These are phyloP conservation scores for Drosophila bunnanda DNA, from an alignment of 2,888 invertebrate species.

Conservation along the genomic window DNA sequence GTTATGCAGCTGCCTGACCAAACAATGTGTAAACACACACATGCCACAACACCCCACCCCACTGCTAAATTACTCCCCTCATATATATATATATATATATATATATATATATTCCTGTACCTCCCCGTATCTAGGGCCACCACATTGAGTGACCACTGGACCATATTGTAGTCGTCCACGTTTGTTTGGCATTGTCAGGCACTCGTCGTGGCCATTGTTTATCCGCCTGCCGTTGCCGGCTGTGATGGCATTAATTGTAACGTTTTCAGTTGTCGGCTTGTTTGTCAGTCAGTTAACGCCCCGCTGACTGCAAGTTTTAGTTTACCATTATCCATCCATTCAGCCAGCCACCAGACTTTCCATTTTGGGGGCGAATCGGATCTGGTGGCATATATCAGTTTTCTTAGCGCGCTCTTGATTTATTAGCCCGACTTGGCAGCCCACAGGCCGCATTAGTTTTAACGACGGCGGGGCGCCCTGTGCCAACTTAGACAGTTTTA, in stretches of 20 bases:
- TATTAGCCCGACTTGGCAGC: constrained; percentile 53
- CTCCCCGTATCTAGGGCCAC: constrained; percentile 14
- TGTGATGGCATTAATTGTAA: constrained; percentile 77
- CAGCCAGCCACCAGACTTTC: constrained; percentile 6
- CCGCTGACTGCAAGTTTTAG: constrained; percentile 45
- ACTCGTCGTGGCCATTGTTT: constrained; percentile 62
- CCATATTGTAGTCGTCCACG: constrained; percentile 51
- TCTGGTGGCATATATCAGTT: constrained; percentile 56
- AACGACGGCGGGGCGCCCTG: constrained; percentile 38
- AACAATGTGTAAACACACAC: constrained; percentile 71
- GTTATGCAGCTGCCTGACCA: constrained; percentile 51
- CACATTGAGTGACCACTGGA: constrained; percentile 52
- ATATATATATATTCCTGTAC: constrained; percentile 3
- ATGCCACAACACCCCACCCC: neutral
- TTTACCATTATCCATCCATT: constrained; percentile 8
- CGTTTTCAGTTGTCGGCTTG: constrained; percentile 53
- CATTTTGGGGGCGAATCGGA: neutral
- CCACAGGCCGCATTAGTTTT: constrained; percentile 28
- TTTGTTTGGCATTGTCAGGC: constrained; percentile 65
- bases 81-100: neutral
- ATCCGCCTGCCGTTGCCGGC: constrained; percentile 41
- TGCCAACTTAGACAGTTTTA: constrained; percentile 69
- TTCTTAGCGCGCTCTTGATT: constrained; percentile 60
- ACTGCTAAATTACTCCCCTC: neutral
- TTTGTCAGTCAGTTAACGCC: constrained; percentile 41